Evolutionary conservation across 2,888 invertebrate species (phyloP), one percentile per base, ranked within the genome.

Genomic region (Ormyrus nitidulus): DNA sequence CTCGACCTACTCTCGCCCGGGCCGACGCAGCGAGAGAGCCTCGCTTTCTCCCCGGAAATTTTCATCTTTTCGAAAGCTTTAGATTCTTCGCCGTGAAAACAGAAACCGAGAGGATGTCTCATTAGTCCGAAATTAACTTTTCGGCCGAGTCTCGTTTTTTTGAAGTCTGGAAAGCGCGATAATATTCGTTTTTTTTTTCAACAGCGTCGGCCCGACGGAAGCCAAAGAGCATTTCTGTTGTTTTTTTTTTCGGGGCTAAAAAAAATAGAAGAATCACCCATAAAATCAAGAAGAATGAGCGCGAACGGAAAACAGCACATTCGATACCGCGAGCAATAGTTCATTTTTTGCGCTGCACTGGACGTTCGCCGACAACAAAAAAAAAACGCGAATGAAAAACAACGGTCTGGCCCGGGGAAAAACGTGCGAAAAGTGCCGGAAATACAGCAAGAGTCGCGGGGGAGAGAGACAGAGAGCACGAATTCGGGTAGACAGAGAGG

Each of bases 1-100:
- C 74, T 72, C 82, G 82, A 83, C 76, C 83, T 81, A 81, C 81
- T 80, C 76, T 77, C 73, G 56, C 59, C 58, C 4, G 34, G 34
- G 34, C 34, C 34, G 34, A 13, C 34, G 34, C 34, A 34, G 34
- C 34, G 34, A 56, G 11, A 58, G 46, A 66, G 13, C 56, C 61
- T 49, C 62, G 62, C 71, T 81, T 71, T 80, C 70, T 62, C 80
- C 66, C 56, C 6, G 44, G 70, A 70, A 81, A 70, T 65, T 19
- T 34, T 64, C 46, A 49, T 53, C 51, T 62, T 72, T 77, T 77
- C 68, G 68, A 66, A 72, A 68, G 54, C 73, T 69, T 64, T 58
- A 58, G 54, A 51, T 75, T 75, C 70, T 79, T 69, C 34, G 11
- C 69, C 34, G 34, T 73, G 51, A 74, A 77, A 80, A 80, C 74